Evolutionary conservation across 1,140 invertebrate genomes (phyloP).

Genomic region (Drosophila ambigua): DNA sequence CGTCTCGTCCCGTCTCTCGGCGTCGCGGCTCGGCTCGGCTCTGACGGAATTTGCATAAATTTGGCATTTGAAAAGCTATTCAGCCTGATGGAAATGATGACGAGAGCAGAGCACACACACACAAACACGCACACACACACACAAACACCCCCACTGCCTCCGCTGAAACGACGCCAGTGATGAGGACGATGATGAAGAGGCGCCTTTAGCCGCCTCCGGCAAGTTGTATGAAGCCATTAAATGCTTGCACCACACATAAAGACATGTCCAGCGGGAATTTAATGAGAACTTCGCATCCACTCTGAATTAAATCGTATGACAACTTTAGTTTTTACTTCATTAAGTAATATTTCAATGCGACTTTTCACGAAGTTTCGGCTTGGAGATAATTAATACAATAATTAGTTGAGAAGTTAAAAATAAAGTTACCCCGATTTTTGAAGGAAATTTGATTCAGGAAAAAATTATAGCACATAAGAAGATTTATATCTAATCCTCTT

Average conservation of each 20-base stretch:
- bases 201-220: constrained; percentile 10
- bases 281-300: too few relatives aligned
- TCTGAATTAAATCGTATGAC: too few relatives aligned
- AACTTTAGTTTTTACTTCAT: too few relatives aligned
- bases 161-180: constrained; percentile 7
- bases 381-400: too few relatives aligned
- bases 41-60: constrained; percentile 72
- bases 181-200: constrained; percentile 59
- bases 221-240: constrained; percentile 66
- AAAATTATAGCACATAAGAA: too few relatives aligned
- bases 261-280: constrained; percentile 16
- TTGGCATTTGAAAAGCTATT: constrained; percentile 79
- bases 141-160: constrained; percentile 13
- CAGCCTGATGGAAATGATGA: constrained; percentile 78
- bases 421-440: too few relatives aligned
- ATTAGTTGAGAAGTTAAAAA: too few relatives aligned
- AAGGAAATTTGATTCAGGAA: too few relatives aligned
- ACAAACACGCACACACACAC: constrained; percentile 23
- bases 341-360: too few relatives aligned
- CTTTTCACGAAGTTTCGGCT: too few relatives aligned
- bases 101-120: constrained; percentile 43
- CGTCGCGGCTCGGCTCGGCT: constrained; percentile 44
- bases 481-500: too few relatives aligned
- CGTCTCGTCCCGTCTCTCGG: constrained; percentile 14
- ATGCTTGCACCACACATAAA: constrained; percentile 58